Evolutionary conservation across 2,113 vertebrate species (phyloP).

Genomic region (Scortum barcoo): DNA sequence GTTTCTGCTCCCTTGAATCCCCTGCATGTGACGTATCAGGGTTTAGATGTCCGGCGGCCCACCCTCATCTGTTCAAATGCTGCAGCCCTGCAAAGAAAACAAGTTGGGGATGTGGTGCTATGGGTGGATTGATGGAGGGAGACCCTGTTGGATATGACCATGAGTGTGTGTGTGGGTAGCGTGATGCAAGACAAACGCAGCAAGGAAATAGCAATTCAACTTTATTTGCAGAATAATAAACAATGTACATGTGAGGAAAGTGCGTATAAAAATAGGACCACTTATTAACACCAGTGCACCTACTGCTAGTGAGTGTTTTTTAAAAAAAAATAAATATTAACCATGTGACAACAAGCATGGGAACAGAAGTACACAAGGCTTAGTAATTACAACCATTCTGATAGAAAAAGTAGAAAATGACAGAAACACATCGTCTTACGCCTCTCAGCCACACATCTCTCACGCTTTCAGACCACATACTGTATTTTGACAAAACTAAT

Average conservation of each 20-base stretch:
- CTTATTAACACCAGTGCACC: neutral
- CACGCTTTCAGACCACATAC: neutral
- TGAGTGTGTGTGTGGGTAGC: neutral
- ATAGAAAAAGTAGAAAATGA: slow-evolving; percentile 3
- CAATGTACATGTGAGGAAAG: neutral
- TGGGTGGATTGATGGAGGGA: neutral
- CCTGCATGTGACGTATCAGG: slow-evolving; percentile 80
- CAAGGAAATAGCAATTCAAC: neutral
- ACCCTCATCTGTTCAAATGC: slow-evolving; percentile 55
- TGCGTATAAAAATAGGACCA: neutral
- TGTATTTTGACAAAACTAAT: neutral
- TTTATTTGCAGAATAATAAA: slow-evolving; percentile 38
- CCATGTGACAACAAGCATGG: neutral
- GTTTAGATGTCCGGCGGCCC: slow-evolving; percentile 64
- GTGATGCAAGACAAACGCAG: neutral
- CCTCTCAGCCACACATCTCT: neutral
- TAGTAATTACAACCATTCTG: neutral
- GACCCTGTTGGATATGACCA: neutral
- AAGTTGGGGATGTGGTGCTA: neutral
- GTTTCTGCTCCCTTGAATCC: slow-evolving; percentile 79
- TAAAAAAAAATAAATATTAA: too few relatives aligned
- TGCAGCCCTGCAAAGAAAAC: slow-evolving; percentile 14
- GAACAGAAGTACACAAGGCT: neutral
- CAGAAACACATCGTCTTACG: neutral
- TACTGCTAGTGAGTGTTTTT: neutral